Evolutionary conservation across 2,888 invertebrate genomes (phyloP), one percentile per base, ranked within the genome.

Genomic region (Acronicta psi): DNA sequence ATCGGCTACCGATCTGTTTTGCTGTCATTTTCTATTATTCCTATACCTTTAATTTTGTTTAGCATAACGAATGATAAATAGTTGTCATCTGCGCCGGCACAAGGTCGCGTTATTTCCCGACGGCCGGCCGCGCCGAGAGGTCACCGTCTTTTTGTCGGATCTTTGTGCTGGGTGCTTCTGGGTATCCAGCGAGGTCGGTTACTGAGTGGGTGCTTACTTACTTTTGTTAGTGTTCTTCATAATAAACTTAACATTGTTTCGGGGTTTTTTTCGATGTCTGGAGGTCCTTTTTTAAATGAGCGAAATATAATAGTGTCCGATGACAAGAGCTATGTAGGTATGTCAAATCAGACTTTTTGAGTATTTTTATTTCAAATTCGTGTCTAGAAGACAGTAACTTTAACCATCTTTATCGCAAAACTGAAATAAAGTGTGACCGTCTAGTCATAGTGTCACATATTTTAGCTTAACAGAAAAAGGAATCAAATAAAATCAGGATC

Each of bases 171-270:
- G 57, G 57, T 57, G 45, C 31, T 76, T 81, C 64, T 69, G 46
- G 51, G 72, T 73, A 69, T 56, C 41, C 14, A 47, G 50, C 71
- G 71, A 82, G 82, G 78, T 68, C 79, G 43, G 14, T 4, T 11
- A 9, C 40, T 34, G 40, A 20, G 42, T 59, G 42, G 52, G 40
- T 31, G 43, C 9, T 64, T 43, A 50, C 61, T 64, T 65, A 46
- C 17, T 43, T 4, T 50, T 25, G 31, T 47, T 16, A 9, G 11
- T 13, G n/a, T 41, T 9, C 25, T 3, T 3, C 7, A 29, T 29
- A 2, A 25, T 11, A 2, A 29, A 29, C 17, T 14, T 17, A 14
- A 7, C 37, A 29, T 53, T 62, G 34, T 29, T 61, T 49, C 20
- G 9, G 9, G 29, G 0, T 38, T 62, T 40, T 61, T 63, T 29